These are phyloP conservation scores for Rhopalosiphum nymphaeae DNA, from an alignment of 2,888 invertebrate species.

Conservation along the genomic window DNA sequence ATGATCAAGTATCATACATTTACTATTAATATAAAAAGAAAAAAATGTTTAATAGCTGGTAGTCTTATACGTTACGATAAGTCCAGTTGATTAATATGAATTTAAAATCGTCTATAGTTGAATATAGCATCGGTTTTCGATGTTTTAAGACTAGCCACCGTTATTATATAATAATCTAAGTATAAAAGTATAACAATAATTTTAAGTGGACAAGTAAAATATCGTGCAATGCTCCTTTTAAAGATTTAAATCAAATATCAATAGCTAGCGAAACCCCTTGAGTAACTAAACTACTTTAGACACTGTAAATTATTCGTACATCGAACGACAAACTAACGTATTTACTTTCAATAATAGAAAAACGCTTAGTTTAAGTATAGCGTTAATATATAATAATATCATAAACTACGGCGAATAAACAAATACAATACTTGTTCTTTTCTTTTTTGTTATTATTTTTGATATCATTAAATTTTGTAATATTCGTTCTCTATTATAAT, in stretches of 20 bases:
- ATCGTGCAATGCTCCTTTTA: not conserved
- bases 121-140: not conserved
- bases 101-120: not conserved
- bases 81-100: not conserved
- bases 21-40: too few relatives aligned
- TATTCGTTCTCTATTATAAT: not conserved
- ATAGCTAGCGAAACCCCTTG: slow-evolving; percentile 3
- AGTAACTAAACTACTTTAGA: not conserved
- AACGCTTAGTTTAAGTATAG: not conserved
- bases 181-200: not conserved
- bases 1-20: too few relatives aligned
- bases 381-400: not conserved
- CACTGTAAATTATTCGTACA: slow-evolving; percentile 12
- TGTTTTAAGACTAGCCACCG: not conserved
- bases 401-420: slow-evolving; percentile 15
- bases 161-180: not conserved
- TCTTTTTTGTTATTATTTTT: not conserved
- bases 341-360: slow-evolving; percentile 29
- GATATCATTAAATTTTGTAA: not conserved
- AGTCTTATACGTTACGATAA: not conserved
- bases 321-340: not conserved
- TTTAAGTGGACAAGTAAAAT: not conserved
- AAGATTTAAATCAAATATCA: slow-evolving; percentile 30
- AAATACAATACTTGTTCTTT: slow-evolving; percentile 39
- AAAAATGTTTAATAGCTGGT: not conserved